Evolutionary conservation across 2,888 invertebrate genomes (phyloP), one percentile per base, ranked within the genome.

Genomic region (Mycogona germanica): DNA sequence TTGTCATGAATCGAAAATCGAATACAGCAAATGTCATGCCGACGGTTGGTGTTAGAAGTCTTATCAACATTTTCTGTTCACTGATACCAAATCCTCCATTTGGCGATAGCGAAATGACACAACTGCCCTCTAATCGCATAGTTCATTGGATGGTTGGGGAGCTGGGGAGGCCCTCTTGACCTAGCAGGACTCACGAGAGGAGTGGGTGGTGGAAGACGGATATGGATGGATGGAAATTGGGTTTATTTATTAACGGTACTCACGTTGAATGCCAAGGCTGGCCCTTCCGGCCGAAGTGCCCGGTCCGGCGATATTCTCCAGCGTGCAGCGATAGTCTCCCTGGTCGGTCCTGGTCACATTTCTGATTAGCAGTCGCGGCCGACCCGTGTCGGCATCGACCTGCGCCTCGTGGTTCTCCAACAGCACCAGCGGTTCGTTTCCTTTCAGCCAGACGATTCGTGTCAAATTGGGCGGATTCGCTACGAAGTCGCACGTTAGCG

Each of bases 381-480:
- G 80, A 58, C 82, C 80, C 0, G 79, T 30, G 21, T 35, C 49
- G n/a, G 26, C 54, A 25, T 49, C 48, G n/a, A 26, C 30, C 40
- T 35, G 29, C 12, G 28, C 38, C 25, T 32, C 25, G 30, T 54
- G 54, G 19, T 49, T 54, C 26, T 40, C 29, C 23, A 25, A 30
- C 21, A 41, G 23, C 25, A 49, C 30, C 40, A 54, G 23, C 21
- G 54, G 48, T 48, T 49, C 54, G 25, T 46, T 41, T 25, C 49
- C 54, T 54, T 54, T 54, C 25, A 54, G 32, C 91, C 91, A 54
- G 23, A 54, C 29, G 21, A 54, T 49, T 35, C 49, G 38, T 47
- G 74, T 77, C 29, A 91, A 73, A 12, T 82, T 78, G 26, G 85
- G 82, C 0, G 92, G 91, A 72, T 92, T 92, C 54, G 91, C 86